Percentiles rank a stretch among this genome's conserved stretches.
These are phyloP conservation scores for Sceloporus undulatus DNA, from an alignment of 2,113 vertebrate species.

Conservation along the genomic window DNA sequence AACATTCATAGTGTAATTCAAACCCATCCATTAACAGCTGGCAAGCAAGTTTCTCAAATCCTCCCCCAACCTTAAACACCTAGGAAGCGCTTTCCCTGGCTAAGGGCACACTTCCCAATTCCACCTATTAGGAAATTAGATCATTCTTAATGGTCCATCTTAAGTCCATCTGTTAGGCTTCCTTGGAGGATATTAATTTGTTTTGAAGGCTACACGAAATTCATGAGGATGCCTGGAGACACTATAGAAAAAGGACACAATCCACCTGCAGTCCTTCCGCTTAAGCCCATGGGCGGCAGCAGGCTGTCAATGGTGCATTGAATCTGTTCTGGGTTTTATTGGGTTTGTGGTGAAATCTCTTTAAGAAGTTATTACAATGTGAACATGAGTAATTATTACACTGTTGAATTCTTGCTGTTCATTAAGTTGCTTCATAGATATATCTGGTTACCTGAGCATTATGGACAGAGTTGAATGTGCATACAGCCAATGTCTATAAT, in stretches of 20 bases:
- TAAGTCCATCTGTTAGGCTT: slow-evolving; percentile 35
- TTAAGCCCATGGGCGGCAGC: neutral
- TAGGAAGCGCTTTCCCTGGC: slow-evolving; percentile 48
- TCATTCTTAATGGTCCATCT: slow-evolving; percentile 10
- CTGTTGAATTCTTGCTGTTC: neutral
- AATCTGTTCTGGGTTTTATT: neutral
- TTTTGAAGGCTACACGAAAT: slow-evolving; percentile 43
- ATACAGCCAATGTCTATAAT: neutral
- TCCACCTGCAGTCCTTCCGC: neutral
- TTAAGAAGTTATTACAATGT: too few species aligned
- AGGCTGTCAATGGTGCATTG: too few species aligned
- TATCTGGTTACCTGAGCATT: neutral
- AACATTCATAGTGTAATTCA: slow-evolving; percentile 64
- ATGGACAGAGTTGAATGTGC: neutral
- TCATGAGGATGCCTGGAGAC: slow-evolving; percentile 20
- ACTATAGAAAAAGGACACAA: neutral
- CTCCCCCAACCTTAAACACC: slow-evolving; percentile 47
- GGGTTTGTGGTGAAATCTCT: too few species aligned
- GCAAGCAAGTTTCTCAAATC: slow-evolving; percentile 57
- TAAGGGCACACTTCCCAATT: slow-evolving; percentile 42
- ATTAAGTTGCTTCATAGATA: neutral
- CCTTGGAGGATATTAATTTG: slow-evolving; percentile 22
- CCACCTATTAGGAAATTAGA: slow-evolving; percentile 8
- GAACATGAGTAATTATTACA: neutral
- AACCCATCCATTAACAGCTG: slow-evolving; percentile 68